Conservation (phyloP, 2,888 invertebrate genomes). For the Polymixis flavicincta region DNA sequence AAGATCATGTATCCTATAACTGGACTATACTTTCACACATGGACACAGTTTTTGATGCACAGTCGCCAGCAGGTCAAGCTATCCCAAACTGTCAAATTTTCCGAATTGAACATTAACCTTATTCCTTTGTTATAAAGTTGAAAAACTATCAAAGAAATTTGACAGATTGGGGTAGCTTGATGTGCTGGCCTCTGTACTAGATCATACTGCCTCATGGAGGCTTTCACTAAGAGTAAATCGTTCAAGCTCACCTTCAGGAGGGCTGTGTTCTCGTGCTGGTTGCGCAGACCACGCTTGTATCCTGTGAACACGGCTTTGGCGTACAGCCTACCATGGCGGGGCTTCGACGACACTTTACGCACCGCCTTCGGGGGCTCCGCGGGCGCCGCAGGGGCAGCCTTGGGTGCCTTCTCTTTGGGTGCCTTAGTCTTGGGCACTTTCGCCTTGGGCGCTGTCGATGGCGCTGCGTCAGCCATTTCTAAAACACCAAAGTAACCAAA, state of each 20-base stretch:
- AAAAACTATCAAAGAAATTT: no score
- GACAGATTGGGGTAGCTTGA: no score
- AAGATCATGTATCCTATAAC: neutral
- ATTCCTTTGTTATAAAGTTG: no score
- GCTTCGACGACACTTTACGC: slow-evolving; percentile 87
- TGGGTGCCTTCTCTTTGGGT: slow-evolving; percentile 90
- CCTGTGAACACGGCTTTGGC: slow-evolving; percentile 99
- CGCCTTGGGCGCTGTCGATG: slow-evolving; percentile 89
- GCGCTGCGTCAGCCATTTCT: slow-evolving; percentile 92
- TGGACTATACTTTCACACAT: neutral
- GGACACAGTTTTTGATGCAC: no score
- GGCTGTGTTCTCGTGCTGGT: slow-evolving; percentile 99
- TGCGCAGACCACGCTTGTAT: slow-evolving; percentile 98
- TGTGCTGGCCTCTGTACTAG: no score
- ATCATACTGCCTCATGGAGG: slow-evolving; percentile 42
- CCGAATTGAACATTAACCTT: no score
- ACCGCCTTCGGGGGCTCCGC: slow-evolving; percentile 89
- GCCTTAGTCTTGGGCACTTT: slow-evolving; percentile 91
- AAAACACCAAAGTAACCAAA: slow-evolving; percentile 76
- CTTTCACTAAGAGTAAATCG: neutral
- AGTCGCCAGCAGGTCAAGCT: no score
- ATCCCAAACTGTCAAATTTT: no score
- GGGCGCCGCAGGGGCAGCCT: slow-evolving; percentile 89
- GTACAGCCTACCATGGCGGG: slow-evolving; percentile 96
- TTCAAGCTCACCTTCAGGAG: slow-evolving; percentile 93